Conservation (phyloP, 2,797 vertebrate species). For the Halcyon leucocephala region DNA sequence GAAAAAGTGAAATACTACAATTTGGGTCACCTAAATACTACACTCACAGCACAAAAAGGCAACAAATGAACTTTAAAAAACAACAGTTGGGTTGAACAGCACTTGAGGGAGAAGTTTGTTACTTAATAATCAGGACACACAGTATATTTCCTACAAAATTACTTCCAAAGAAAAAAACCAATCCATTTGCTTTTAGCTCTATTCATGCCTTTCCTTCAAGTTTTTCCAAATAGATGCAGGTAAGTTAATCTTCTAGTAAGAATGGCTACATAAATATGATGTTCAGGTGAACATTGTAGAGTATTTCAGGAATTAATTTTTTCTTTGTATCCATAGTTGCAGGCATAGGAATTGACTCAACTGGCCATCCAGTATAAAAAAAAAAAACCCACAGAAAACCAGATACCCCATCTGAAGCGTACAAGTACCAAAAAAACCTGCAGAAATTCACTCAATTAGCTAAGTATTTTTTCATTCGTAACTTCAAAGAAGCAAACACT, state of each 20-base stretch:
- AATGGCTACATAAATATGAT: not conserved
- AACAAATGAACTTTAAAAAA: not conserved
- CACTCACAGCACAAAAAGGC: not conserved
- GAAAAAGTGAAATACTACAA: not conserved
- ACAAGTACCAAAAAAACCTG: not conserved
- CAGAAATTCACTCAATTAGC: not conserved
- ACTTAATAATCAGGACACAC: fast-evolving
- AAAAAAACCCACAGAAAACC: not conserved
- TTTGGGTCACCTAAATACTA: not conserved
- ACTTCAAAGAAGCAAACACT: not conserved
- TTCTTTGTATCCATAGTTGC: not conserved
- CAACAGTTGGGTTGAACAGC: not conserved
- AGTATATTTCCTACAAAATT: not conserved
- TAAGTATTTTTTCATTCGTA: not conserved
- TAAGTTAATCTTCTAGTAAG: not conserved
- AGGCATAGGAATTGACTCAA: not conserved
- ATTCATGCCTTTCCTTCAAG: not conserved
- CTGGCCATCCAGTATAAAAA: not conserved
- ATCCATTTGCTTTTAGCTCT: not conserved
- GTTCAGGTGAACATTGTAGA: not conserved
- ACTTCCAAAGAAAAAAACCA: not conserved
- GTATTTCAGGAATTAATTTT: not conserved
- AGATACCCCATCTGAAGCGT: fast-evolving
- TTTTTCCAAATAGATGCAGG: not conserved
- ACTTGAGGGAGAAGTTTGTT: not conserved